These are phyloP conservation scores for Megaceryle maxima DNA, from an alignment of 2,113 vertebrate genomes.

Conservation along the genomic window DNA sequence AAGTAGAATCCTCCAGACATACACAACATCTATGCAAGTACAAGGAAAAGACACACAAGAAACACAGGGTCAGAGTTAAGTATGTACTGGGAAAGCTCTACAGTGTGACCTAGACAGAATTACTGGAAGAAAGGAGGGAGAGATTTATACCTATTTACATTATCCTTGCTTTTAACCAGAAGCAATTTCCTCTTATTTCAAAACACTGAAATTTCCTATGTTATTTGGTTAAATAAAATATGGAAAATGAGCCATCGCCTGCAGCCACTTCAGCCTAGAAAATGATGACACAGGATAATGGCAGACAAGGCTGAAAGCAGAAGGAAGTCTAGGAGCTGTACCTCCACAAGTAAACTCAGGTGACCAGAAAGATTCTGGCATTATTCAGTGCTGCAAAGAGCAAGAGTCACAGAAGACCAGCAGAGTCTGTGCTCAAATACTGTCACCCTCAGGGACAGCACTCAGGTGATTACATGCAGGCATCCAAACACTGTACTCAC, in stretches of 20 bases:
- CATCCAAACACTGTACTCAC: background rate
- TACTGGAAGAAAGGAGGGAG: constrained; percentile 1
- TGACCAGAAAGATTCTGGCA: background rate
- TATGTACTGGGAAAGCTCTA: background rate
- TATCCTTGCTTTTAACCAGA: constrained; percentile 9
- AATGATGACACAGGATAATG: background rate
- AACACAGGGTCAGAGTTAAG: constrained; percentile 51
- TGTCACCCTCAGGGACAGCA: background rate
- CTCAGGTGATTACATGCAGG: background rate
- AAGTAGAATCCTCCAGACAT: constrained; percentile 47
- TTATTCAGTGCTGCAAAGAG: background rate
- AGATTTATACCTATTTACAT: constrained; percentile 35
- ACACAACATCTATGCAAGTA: constrained; percentile 40
- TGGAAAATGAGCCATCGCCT: background rate
- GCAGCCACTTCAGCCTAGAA: background rate
- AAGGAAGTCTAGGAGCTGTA: background rate
- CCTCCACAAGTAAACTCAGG: background rate
- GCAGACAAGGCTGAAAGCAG: background rate
- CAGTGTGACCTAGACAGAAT: constrained; percentile 33
- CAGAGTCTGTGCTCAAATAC: background rate
- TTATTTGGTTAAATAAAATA: background rate
- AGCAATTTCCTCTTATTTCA: background rate
- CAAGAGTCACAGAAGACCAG: background rate
- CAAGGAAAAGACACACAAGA: constrained; percentile 45
- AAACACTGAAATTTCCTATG: background rate